These are phyloP conservation scores for Eupithecia tripunctaria DNA, from an alignment of 2,888 invertebrate genomes.

Conservation along the genomic window DNA sequence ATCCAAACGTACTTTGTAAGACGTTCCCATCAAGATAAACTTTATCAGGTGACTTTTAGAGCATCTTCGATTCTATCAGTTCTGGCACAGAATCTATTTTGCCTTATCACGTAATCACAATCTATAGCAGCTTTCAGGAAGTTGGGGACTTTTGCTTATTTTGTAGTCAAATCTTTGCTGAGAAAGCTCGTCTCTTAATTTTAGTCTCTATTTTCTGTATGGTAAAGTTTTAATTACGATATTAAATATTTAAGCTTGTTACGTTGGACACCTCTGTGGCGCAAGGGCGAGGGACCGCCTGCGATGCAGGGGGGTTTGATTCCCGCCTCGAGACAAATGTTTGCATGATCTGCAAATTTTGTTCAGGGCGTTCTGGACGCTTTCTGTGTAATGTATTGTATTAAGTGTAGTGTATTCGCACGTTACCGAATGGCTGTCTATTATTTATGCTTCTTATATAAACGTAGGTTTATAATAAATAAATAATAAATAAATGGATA, in stretches of 20 bases:
- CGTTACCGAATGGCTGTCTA: no score
- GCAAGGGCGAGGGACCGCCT: no score
- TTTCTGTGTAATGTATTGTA: no score
- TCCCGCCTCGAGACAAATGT: no score
- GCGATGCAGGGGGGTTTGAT: no score
- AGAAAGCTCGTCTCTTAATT: background rate
- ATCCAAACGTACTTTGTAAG: background rate
- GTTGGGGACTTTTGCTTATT: slow-evolving; percentile 3
- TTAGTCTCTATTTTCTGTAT: background rate
- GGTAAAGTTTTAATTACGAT: background rate
- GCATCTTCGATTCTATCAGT: slow-evolving; percentile 30
- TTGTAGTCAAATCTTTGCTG: background rate
- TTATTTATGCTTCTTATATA: no score
- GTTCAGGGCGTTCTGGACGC: no score
- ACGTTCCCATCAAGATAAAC: slow-evolving; percentile 4
- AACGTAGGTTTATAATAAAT: no score
- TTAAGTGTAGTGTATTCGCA: no score
- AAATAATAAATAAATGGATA: no score
- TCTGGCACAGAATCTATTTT: slow-evolving; percentile 23
- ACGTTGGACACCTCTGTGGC: background rate
- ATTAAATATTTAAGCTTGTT: background rate
- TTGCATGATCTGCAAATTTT: no score
- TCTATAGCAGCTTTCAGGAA: slow-evolving; percentile 16
- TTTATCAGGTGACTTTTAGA: slow-evolving; percentile 27
- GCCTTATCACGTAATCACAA: slow-evolving; percentile 18